Evolutionary conservation across 2,888 invertebrate genomes (phyloP).

Genomic region (Alloplasta piceator): DNA sequence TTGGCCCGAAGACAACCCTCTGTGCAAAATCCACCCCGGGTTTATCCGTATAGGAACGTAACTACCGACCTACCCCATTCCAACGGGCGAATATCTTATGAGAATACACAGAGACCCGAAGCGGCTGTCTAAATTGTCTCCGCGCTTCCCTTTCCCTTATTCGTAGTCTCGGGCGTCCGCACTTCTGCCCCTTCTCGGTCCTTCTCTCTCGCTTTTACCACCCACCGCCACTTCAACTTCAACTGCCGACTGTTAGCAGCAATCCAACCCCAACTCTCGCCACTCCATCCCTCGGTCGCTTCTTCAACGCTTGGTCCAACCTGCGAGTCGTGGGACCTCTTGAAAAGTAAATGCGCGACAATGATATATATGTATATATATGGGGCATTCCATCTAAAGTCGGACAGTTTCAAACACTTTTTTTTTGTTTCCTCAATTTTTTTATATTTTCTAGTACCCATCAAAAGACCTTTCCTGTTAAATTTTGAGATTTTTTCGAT

Average conservation of each 20-base stretch:
- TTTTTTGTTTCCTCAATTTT: too few relatives aligned
- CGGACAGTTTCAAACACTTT: too few relatives aligned
- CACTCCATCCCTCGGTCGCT: conserved; percentile 19
- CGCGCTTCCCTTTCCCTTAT: conserved; percentile 36
- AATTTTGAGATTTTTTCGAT: too few relatives aligned
- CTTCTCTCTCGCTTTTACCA: conserved; percentile 34
- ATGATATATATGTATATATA: conserved; percentile 9
- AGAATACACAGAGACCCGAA: conserved; percentile 70
- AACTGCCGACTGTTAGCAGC: conserved; percentile 33
- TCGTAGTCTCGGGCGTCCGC: too few relatives aligned
- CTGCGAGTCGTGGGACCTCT: conserved; percentile 11
- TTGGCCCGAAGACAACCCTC: conserved; percentile 76
- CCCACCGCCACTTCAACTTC: conserved; percentile 38
- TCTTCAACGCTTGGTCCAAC: conserved; percentile 31
- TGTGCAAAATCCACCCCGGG: conserved; percentile 71
- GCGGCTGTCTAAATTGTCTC: conserved; percentile 72
- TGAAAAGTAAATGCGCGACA: conserved; percentile 49
- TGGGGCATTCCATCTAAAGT: too few relatives aligned
- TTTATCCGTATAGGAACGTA: conserved; percentile 73
- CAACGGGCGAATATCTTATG: conserved; percentile 74
- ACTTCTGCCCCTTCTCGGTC: too few relatives aligned
- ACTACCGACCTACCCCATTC: conserved; percentile 68
- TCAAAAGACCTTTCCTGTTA: too few relatives aligned
- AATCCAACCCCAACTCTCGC: too few relatives aligned
- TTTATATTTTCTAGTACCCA: too few relatives aligned